These are phyloP conservation scores for Athalia rosae DNA, from an alignment of 2,888 invertebrate genomes.

Conservation along the genomic window DNA sequence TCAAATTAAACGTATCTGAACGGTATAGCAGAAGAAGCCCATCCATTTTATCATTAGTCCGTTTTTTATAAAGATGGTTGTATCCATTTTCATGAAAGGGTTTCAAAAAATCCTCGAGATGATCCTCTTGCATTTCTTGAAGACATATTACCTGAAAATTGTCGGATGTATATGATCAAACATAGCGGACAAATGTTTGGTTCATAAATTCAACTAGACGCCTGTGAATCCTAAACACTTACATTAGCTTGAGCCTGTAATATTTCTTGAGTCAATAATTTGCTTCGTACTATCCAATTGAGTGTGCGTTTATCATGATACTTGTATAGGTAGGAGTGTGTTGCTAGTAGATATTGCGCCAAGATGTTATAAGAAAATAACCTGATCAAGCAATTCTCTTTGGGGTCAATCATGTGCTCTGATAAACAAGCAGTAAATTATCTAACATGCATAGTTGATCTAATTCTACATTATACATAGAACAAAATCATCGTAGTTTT, in stretches of 20 bases:
- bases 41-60: constrained; percentile 87
- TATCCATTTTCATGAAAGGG: constrained; percentile 79
- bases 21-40: constrained; percentile 94
- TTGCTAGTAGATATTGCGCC: constrained; percentile 86
- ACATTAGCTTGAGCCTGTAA: constrained; percentile 78
- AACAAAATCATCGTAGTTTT: neutral
- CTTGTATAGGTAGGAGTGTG: constrained; percentile 84
- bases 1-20: constrained; percentile 79
- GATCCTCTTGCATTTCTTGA: constrained; percentile 93
- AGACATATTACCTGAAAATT: constrained; percentile 85
- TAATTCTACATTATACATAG: neutral
- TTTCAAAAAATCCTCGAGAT: constrained; percentile 79
- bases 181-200: constrained; percentile 39
- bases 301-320: constrained; percentile 78
- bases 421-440: constrained; percentile 54
- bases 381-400: constrained; percentile 77
- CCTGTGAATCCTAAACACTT: constrained; percentile 59
- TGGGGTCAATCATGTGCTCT: constrained; percentile 61
- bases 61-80: constrained; percentile 85
- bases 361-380: constrained; percentile 92
- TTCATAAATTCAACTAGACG: neutral
- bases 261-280: constrained; percentile 78
- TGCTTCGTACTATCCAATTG: constrained; percentile 82
- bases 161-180: constrained; percentile 58
- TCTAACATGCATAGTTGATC: constrained; percentile 17